phyloP scores from a whole-genome alignment of 2,797 vertebrate genomes.

The Tadarida brasiliensis region DNA sequence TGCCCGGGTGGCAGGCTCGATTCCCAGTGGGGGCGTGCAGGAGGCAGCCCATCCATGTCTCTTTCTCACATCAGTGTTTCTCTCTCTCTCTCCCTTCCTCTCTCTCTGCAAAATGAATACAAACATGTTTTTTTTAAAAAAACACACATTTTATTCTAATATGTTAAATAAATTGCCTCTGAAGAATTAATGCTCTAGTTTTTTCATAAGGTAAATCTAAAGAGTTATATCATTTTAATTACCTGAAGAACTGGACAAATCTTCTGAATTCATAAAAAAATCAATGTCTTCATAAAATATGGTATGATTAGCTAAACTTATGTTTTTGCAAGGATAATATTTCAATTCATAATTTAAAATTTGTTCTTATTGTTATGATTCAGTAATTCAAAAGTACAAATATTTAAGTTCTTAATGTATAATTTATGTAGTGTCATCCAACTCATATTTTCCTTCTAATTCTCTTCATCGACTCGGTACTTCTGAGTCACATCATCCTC shows the following conservation, averaged over 20 bases:
- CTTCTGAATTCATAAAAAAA: not conserved
- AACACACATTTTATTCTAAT: not conserved
- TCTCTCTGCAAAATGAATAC: too few relatives aligned
- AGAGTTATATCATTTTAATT: not conserved
- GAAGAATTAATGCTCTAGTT: not conserved
- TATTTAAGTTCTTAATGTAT: not conserved
- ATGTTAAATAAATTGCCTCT: not conserved
- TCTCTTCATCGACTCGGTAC: not conserved
- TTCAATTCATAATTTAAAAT: not conserved
- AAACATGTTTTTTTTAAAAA: too few relatives aligned
- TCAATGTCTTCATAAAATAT: not conserved
- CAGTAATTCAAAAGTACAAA: not conserved
- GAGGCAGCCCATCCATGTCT: too few relatives aligned
- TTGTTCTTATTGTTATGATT: conserved; percentile 15
- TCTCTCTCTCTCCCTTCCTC: too few relatives aligned
- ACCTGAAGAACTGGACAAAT: not conserved
- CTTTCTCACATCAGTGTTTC: too few relatives aligned
- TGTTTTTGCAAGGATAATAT: not conserved
- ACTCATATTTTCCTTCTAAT: not conserved
- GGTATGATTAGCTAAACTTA: not conserved
- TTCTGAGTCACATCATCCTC: not conserved
- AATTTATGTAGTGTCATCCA: not conserved
- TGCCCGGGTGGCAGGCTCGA: too few relatives aligned
- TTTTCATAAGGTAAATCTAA: not conserved
- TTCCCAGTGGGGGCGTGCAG: too few relatives aligned